Evolutionary conservation across 2,113 vertebrate genomes (phyloP).

Genomic region (Cryptomyrus ogoouensis): DNA sequence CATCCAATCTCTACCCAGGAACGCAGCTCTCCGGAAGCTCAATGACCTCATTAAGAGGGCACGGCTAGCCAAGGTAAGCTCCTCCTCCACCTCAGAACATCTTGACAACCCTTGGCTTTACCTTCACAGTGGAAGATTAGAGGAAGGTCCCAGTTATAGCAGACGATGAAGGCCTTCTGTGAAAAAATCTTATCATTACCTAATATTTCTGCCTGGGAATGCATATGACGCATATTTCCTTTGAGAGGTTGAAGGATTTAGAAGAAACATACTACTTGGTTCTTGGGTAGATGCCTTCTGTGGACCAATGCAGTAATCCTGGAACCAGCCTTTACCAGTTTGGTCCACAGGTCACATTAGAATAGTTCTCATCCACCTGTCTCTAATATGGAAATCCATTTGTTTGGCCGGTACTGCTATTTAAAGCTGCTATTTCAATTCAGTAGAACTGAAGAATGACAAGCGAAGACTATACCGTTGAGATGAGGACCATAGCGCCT

Average conservation of each 20-base stretch:
- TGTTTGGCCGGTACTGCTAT: neutral
- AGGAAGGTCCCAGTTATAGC: neutral
- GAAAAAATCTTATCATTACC: neutral
- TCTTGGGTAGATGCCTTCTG: neutral
- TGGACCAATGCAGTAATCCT: neutral
- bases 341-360: neutral
- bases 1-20: slow-evolving; percentile 90
- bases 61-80: slow-evolving; percentile 82
- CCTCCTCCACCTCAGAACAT: neutral
- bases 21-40: slow-evolving; percentile 88
- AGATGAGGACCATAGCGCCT: neutral
- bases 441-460: neutral
- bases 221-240: neutral
- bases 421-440: neutral
- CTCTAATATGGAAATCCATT: neutral
- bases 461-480: neutral
- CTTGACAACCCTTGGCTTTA: neutral
- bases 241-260: neutral
- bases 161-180: neutral
- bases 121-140: neutral
- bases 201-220: neutral
- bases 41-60: slow-evolving; percentile 96
- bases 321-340: neutral
- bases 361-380: neutral
- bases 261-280: neutral